Evolutionary conservation across 1,140 invertebrate species (phyloP), one percentile per base, ranked within the genome.

Genomic region (Bombus superbus): DNA sequence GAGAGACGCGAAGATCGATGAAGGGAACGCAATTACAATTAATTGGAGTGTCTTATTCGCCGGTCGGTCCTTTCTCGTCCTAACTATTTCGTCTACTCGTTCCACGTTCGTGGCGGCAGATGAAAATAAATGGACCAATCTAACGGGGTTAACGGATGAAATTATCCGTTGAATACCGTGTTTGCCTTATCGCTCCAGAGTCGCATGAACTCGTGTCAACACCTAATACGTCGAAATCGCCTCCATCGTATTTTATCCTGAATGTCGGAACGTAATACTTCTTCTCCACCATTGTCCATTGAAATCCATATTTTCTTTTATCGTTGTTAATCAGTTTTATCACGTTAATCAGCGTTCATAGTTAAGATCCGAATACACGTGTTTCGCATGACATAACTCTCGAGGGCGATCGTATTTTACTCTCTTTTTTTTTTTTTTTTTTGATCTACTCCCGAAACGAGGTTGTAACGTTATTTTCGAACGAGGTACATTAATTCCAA

Each of bases 101-200:
- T 62, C 1, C 35, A 28, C 35, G 35, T 59, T 59, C 77, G 10
- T 47, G 28, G 22, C 28, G 64, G 42, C 62, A 76, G 86, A 89
- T 86, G 82, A 78, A 78, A 90, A 87, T 89, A 87, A 90, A 90
- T 88, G 83, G 68, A 77, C 79, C 73, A 25, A 68, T 85, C 66
- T 86, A 86, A 80, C 62, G 62, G 72, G 80, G 80, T 90, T 90
- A 86, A 87, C 80, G 77, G 80, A 83, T 90, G 82, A 88, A 90
- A 90, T 90, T 89, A 90, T 90, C 88, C 81, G 8, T 66, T 66
- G 66, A 78, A 80, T 73, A 71, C 18, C 57, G 35, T 73, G 80
- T 32, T 77, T 38, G 72, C 4, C 47, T 75, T 82, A 69, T 86
- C 80, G 64, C n/a, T 22, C 6, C 10, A 5, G 15, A 18, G 42